Evolutionary conservation across 2,888 invertebrate genomes (phyloP).

Genomic region (Exocentrus adspersus): DNA sequence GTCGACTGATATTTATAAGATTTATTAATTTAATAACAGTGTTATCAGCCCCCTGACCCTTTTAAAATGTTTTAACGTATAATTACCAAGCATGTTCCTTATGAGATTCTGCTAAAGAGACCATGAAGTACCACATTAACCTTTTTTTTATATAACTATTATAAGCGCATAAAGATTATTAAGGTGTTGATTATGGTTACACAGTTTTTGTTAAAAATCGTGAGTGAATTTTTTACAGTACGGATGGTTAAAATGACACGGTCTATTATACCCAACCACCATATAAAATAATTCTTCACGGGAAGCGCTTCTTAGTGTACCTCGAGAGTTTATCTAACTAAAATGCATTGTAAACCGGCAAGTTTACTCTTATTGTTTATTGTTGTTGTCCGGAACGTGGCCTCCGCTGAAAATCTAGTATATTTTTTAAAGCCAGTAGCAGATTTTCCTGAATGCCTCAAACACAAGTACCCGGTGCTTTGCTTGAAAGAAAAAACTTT

Average conservation of each 20-base stretch:
- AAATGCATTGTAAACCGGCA: conserved; percentile 38
- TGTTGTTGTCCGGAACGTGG: conserved; percentile 21
- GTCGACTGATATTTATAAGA: too few relatives aligned
- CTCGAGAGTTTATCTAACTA: conserved; percentile 20
- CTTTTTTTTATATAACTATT: conserved; percentile 38
- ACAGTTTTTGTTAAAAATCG: conserved; percentile 37
- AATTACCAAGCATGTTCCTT: conserved; percentile 25
- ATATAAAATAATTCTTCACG: conserved; percentile 49
- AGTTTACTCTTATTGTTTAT: conserved; percentile 31
- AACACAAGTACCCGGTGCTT: conserved; percentile 53
- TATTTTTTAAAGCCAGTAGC: conserved; percentile 44
- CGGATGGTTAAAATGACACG: conserved; percentile 47
- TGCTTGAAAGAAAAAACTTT: conserved; percentile 64
- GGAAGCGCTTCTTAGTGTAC: conserved; percentile 38
- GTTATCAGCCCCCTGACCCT: not conserved
- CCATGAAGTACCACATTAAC: conserved; percentile 52
- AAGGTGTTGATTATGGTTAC: conserved; percentile 36
- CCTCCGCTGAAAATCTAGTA: conserved; percentile 32
- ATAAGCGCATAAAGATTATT: conserved; percentile 41
- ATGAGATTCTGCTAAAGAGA: conserved; percentile 45
- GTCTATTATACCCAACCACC: conserved; percentile 45
- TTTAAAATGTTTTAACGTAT: conserved; percentile 1
- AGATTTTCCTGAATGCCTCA: conserved; percentile 57
- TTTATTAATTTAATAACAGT: not conserved
- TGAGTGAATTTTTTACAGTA: conserved; percentile 42